Conservation (phyloP, 2,888 invertebrate genomes). For the Brachycybe producta region DNA sequence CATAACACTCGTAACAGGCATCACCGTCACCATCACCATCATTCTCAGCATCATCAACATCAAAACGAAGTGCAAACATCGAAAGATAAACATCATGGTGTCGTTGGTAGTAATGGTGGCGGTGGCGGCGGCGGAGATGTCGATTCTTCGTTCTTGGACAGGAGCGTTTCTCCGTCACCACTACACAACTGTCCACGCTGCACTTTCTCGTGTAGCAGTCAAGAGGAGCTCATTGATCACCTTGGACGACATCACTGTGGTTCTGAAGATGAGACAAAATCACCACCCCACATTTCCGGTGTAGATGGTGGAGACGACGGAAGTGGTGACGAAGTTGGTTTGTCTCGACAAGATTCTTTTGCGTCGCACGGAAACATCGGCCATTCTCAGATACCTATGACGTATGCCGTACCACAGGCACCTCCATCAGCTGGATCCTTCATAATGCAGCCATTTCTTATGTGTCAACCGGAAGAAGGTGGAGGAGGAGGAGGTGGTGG, state of each 20-base stretch:
- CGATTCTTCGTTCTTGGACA: too few relatives aligned
- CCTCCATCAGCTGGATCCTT: constrained; percentile 37
- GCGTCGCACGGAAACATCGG: constrained; percentile 21
- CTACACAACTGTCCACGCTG: constrained; percentile 7
- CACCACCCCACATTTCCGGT: too few relatives aligned
- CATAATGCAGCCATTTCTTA: constrained; percentile 85
- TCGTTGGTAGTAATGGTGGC: not conserved
- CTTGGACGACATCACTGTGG: constrained; percentile 2
- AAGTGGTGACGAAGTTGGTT: constrained; percentile 4
- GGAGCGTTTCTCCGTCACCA: not conserved
- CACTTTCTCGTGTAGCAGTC: constrained; percentile 8
- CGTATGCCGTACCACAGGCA: constrained; percentile 32
- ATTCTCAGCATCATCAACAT: not conserved
- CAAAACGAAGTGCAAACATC: not conserved
- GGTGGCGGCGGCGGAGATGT: not conserved
- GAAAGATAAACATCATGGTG: constrained; percentile 14
- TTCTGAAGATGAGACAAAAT: not conserved
- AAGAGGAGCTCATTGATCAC: constrained; percentile 1
- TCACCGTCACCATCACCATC: constrained; percentile 25
- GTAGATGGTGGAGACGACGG: constrained; percentile 3
- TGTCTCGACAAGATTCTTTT: constrained; percentile 13
- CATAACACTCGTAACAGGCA: constrained; percentile 24
- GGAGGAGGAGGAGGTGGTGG: not conserved
- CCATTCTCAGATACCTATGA: constrained; percentile 29
- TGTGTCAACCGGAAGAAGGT: constrained; percentile 44